Base-by-base conservation (phyloP, 2,113 vertebrate genomes). In the Corythornis madagascariensis region DNA sequence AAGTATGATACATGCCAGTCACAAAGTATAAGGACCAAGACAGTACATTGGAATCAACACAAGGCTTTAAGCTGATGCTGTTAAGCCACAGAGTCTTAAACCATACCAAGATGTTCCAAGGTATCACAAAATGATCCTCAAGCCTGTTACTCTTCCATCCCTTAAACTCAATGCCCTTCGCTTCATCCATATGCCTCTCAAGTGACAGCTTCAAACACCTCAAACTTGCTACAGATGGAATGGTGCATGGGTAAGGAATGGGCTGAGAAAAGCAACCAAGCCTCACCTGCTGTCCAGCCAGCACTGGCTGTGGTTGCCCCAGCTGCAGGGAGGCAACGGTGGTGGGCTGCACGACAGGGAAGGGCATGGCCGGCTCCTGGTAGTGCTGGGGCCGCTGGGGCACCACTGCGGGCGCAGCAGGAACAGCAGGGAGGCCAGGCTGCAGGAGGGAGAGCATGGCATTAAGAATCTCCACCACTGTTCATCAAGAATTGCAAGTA, bases 251-350 rank as follows among this genome's bases (percentile, higher is more conserved):
- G 21, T 6, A 28, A n/a, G 25, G 57, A 48, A 9, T 0, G 1
- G 25, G 25, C 12, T 1, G 6, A 43, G 31, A 16, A 53, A 65
- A 4, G 61, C 11, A 9, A 61, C 53, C 16, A 17, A 28, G 25
- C 33, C 98, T 98, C 74, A 99, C 99, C 98, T 98, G 98, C 91
- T 98, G 98, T 69, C 92, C 16, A 0, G 95, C 59, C 82, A 98
- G 94, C 16, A 89, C 78, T 0, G 97, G 90, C 19, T 97, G 97
- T 3, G 93, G 81, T 65, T 95, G 96, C 35, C 93, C 97, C 18
- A 95, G 76, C 1, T 92, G 97, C 20, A 95, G 74, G 2, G 97
- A 79, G 57, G 97, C 35, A 16, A 97, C 92, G 0, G 97, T 96
- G 22, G 80, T 97, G 16, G 97, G 95, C 71, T 97, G 95, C 53